Evolutionary conservation across 2,113 vertebrate genomes (phyloP).

Genomic region (Telmatochromis sp.): DNA sequence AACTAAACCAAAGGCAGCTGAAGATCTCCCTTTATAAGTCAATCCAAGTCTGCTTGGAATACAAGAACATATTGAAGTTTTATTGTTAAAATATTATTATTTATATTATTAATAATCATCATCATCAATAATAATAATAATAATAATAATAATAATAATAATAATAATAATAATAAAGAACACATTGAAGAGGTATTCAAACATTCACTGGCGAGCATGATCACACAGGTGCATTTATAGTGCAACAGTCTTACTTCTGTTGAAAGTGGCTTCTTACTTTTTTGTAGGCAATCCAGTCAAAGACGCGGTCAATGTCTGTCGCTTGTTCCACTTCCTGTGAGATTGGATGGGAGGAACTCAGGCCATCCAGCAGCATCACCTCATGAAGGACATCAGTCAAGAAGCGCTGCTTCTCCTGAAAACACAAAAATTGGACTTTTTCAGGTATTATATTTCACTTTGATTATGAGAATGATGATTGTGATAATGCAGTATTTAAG

Average conservation of each 20-base stretch:
- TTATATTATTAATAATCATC: neutral
- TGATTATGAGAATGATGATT: neutral
- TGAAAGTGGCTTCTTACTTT: slow-evolving; percentile 67
- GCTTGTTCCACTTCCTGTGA: slow-evolving; percentile 92
- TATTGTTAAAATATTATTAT: neutral
- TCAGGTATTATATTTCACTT: neutral
- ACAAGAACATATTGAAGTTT: neutral
- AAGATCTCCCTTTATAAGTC: neutral
- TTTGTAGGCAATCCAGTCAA: slow-evolving; percentile 99
- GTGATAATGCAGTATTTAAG: neutral
- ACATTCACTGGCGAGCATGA: neutral
- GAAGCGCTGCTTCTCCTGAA: slow-evolving; percentile 94
- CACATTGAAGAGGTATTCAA: neutral
- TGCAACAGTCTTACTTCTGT: neutral
- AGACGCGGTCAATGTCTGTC: slow-evolving; percentile 90
- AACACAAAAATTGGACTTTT: neutral
- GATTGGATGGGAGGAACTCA: slow-evolving; percentile 91
- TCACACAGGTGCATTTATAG: neutral
- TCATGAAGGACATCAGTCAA: slow-evolving; percentile 95
- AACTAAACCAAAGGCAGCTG: neutral
- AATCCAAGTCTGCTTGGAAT: neutral
- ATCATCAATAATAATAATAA: too few species aligned
- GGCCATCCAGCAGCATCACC: slow-evolving; percentile 92
- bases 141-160: neutral
- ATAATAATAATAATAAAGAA: neutral